Evolutionary conservation across 2,113 vertebrate genomes (phyloP).

Genomic region (Mirza zaza): DNA sequence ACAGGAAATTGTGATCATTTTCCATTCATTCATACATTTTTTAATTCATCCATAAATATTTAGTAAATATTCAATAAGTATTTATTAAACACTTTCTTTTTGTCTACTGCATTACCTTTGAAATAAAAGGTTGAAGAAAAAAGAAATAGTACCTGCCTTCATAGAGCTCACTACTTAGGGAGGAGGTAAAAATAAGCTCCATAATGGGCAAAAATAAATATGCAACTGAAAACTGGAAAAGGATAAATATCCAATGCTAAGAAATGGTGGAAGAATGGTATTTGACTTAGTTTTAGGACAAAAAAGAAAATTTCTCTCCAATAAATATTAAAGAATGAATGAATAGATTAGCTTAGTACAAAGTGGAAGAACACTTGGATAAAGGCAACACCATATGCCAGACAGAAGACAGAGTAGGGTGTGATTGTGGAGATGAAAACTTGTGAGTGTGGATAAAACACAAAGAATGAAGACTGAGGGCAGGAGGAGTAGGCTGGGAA

Average conservation of each 20-base stretch:
- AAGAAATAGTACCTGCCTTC: background rate
- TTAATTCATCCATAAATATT: background rate
- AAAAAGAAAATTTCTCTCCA: background rate
- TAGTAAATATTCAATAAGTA: background rate
- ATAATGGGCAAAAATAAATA: background rate
- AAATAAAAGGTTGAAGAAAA: background rate
- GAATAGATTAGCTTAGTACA: background rate
- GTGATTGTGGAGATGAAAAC: fast-evolving
- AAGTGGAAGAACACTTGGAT: background rate
- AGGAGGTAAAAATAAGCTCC: background rate
- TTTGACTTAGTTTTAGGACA: background rate
- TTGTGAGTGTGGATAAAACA: background rate
- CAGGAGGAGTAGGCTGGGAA: background rate
- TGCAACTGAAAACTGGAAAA: background rate
- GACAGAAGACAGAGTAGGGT: fast-evolving
- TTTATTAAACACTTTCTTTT: background rate
- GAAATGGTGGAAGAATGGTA: background rate
- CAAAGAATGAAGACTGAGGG: background rate
- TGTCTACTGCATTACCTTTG: background rate
- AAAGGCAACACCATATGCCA: background rate
- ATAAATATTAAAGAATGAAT: background rate
- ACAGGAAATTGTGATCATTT: background rate
- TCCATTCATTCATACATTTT: background rate
- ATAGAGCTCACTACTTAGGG: background rate
- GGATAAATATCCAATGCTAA: background rate